These are phyloP conservation scores for Polypterus bichir DNA, from an alignment of 2,113 vertebrate species.

Conservation along the genomic window DNA sequence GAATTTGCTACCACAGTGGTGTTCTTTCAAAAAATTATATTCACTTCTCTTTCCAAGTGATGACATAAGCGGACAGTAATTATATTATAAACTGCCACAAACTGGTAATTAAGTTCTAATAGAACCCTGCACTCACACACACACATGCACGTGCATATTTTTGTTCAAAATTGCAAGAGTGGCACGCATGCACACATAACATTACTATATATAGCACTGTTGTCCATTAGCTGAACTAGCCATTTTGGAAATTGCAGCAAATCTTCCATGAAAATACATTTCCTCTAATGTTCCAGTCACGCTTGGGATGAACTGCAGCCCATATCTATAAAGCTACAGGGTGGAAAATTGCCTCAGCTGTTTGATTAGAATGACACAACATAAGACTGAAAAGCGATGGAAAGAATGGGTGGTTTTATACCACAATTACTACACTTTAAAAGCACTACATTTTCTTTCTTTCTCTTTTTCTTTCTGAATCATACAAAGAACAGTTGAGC, in stretches of 20 bases:
- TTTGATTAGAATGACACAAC: conserved; percentile 66
- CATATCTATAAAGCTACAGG: conserved; percentile 64
- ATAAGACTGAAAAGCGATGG: conserved; percentile 14
- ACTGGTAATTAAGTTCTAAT: not conserved
- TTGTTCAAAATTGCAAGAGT: too few species aligned
- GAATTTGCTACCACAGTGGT: too few species aligned
- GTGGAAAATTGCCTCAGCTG: conserved; percentile 71
- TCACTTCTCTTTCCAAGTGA: too few species aligned
- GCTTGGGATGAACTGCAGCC: conserved; percentile 43
- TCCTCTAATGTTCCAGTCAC: conserved; percentile 78
- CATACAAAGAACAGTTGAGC: too few species aligned
- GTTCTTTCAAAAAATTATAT: too few species aligned
- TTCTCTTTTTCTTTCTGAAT: too few species aligned
- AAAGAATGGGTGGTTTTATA: too few species aligned
- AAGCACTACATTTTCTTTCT: too few species aligned
- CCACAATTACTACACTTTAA: too few species aligned
- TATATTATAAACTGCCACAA: not conserved
- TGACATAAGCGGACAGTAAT: too few species aligned
- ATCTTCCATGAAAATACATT: conserved; percentile 90
- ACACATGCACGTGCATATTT: too few species aligned
- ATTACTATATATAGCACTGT: conserved; percentile 52
- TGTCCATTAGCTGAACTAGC: conserved; percentile 72
- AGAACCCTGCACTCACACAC: too few species aligned
- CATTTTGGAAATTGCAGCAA: conserved; percentile 77
- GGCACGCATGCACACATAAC: conserved; percentile 30